A percentile compares a stretch with the other conserved stretches of the same genome.
Conservation (phyloP, 2,797 vertebrate species). For the Sebastes oblongus region DNA sequence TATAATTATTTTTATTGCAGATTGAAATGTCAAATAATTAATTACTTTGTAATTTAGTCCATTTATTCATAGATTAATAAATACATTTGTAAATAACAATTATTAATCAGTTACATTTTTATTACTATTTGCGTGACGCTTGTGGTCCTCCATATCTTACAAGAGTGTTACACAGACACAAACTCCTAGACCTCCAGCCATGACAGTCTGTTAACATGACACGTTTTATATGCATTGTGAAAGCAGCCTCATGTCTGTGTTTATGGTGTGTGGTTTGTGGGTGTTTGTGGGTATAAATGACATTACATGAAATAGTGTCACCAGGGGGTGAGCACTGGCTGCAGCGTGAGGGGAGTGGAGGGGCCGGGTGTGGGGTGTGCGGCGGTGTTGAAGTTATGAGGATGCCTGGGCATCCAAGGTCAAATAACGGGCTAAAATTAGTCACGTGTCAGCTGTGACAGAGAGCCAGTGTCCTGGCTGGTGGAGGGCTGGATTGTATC, state of each 20-base stretch:
- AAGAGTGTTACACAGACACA: neutral
- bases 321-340: neutral
- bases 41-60: too few relatives aligned
- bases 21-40: too few relatives aligned
- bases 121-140: too few relatives aligned
- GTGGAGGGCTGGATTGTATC: slow-evolving; percentile 1
- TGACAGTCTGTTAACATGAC: neutral
- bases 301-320: neutral
- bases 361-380: neutral
- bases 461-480: slow-evolving; percentile 20
- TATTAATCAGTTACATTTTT: too few relatives aligned
- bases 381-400: slow-evolving; percentile 15
- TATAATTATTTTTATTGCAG: too few relatives aligned
- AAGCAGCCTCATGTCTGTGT: neutral
- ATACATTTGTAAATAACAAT: too few relatives aligned
- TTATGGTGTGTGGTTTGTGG: neutral
- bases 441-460: slow-evolving; percentile 57
- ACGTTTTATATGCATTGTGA: neutral
- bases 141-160: too few relatives aligned
- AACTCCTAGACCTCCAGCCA: neutral
- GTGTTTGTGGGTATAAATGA: neutral
- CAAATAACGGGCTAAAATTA: slow-evolving; percentile 53
- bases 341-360: neutral
- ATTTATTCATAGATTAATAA: too few relatives aligned
- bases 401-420: slow-evolving; percentile 25